These are phyloP conservation scores for Symphodus melops DNA, from an alignment of 2,113 vertebrate species.

Conservation along the genomic window DNA sequence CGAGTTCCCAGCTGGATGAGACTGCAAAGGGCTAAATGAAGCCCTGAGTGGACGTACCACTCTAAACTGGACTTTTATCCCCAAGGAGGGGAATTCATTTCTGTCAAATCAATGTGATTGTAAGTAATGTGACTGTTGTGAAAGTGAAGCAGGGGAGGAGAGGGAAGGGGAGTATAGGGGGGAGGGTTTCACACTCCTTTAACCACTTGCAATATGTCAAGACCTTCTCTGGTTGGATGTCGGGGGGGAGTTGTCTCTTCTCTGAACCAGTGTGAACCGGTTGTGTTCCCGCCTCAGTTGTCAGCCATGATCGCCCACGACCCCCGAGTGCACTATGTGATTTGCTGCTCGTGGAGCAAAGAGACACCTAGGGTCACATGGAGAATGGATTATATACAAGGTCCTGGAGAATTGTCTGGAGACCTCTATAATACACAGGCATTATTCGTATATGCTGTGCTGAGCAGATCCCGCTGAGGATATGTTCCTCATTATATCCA, in stretches of 20 bases:
- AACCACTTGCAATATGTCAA: slow-evolving; percentile 34
- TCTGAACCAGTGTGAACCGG: slow-evolving; percentile 46
- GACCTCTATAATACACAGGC: neutral
- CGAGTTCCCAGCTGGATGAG: slow-evolving; percentile 48
- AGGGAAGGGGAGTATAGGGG: neutral
- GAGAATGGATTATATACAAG: slow-evolving; percentile 51
- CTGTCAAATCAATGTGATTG: slow-evolving; percentile 53
- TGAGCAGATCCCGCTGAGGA: slow-evolving; percentile 33
- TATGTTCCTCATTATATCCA: slow-evolving; percentile 20
- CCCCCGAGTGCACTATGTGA: slow-evolving; percentile 43
- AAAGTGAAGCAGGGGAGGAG: slow-evolving; percentile 11
- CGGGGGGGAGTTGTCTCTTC: neutral
- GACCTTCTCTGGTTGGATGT: slow-evolving; percentile 18
- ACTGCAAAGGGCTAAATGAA: slow-evolving; percentile 46
- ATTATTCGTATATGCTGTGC: slow-evolving; percentile 7
- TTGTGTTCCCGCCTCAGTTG: slow-evolving; percentile 21
- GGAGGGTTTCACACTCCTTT: slow-evolving; percentile 47
- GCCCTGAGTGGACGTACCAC: slow-evolving; percentile 26
- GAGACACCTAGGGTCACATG: slow-evolving; percentile 50
- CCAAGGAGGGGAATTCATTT: slow-evolving; percentile 50
- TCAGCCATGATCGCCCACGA: slow-evolving; percentile 8
- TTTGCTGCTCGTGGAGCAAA: slow-evolving; percentile 40
- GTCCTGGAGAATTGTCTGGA: slow-evolving; percentile 17
- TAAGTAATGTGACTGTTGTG: slow-evolving; percentile 46
- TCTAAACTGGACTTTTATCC: slow-evolving; percentile 47